Percentiles rank a stretch among this genome's conserved stretches.
phyloP scores from a whole-genome alignment of 2,113 vertebrate species.

The Rhinoderma darwinii region DNA sequence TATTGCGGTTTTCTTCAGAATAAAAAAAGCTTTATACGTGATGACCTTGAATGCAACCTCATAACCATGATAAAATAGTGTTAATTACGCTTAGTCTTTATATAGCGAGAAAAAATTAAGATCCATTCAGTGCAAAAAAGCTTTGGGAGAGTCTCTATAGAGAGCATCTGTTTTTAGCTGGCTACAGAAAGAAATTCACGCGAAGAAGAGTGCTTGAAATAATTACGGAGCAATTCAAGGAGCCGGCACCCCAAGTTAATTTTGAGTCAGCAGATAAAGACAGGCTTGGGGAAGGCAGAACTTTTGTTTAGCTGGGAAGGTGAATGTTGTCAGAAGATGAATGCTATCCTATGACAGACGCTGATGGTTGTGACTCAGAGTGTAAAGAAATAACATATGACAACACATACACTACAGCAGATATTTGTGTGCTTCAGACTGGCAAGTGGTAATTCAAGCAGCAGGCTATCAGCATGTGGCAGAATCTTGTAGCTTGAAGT shows the following conservation, averaged over 20 bases:
- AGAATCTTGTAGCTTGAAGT: conserved; percentile 59
- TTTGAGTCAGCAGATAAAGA: conserved; percentile 59
- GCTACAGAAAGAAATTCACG: conserved; percentile 14
- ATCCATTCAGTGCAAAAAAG: conserved; percentile 30
- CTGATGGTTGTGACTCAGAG: conserved; percentile 52
- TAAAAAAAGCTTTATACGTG: not conserved
- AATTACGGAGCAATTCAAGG: conserved; percentile 57
- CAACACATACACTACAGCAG: conserved; percentile 57
- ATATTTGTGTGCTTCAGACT: conserved; percentile 59
- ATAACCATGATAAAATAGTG: not conserved
- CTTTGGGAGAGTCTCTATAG: conserved; percentile 29
- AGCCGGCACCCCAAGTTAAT: conserved; percentile 58
- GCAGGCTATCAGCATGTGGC: conserved; percentile 60
- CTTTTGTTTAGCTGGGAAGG: conserved; percentile 34
- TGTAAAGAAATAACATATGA: conserved; percentile 60
- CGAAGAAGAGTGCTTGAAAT: conserved; percentile 57
- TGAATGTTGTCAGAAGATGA: conserved; percentile 55
- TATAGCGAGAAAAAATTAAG: not conserved
- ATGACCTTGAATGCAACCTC: conserved; percentile 14
- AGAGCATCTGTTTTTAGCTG: conserved; percentile 28
- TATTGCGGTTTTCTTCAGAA: not conserved
- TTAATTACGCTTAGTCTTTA: not conserved
- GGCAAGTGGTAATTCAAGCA: conserved; percentile 61
- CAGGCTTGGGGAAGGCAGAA: conserved; percentile 49
- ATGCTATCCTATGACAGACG: conserved; percentile 57